phyloP scores from a whole-genome alignment of 2,113 vertebrate species.

The Asarcornis scutulata region DNA sequence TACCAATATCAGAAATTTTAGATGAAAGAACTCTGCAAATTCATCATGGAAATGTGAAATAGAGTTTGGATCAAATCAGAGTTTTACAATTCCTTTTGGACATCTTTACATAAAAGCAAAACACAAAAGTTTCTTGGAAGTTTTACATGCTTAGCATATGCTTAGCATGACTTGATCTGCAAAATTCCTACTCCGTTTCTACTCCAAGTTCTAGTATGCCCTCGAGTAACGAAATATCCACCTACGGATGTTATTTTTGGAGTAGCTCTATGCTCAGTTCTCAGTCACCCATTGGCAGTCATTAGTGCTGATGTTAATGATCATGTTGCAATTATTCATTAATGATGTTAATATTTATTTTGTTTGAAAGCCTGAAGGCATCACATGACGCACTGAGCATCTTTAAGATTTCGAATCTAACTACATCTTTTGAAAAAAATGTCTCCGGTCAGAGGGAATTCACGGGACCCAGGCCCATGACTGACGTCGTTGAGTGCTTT shows the following conservation, averaged over 20 bases:
- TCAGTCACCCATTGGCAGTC: not conserved
- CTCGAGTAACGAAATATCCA: not conserved
- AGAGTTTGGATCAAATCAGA: rapidly evolving
- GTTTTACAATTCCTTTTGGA: not conserved
- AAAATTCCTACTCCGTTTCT: not conserved
- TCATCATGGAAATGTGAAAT: rapidly evolving
- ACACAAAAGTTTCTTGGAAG: not conserved
- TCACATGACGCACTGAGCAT: not conserved
- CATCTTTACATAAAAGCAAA: not conserved
- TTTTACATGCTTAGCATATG: not conserved
- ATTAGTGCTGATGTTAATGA: not conserved
- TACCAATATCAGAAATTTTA: not conserved
- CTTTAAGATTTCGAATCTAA: not conserved
- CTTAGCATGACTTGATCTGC: not conserved
- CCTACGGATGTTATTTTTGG: not conserved
- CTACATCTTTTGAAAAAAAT: rapidly evolving
- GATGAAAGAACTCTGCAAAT: not conserved
- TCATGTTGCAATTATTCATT: slow-evolving; percentile 29
- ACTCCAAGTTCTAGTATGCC: not conserved
- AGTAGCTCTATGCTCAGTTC: not conserved
- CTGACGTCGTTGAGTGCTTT: not conserved
- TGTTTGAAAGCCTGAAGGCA: not conserved
- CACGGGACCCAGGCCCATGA: rapidly evolving
- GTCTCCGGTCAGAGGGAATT: not conserved
- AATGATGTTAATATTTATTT: not conserved